phyloP scores from a whole-genome alignment of 1,140 invertebrate genomes.

The Camponotus vicinus region DNA sequence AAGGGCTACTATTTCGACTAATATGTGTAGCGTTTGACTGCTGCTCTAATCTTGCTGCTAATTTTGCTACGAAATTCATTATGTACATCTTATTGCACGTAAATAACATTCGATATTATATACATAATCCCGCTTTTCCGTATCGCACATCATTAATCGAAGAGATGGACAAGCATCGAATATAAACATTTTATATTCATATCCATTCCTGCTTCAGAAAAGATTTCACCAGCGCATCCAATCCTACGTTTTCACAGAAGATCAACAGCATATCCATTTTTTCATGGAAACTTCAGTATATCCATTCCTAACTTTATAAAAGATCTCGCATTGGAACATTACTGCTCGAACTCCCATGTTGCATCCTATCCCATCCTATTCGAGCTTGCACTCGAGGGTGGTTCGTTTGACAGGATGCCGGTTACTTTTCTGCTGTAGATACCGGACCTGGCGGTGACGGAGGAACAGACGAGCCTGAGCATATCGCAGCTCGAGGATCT shows the following conservation, averaged over 20 bases:
- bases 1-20: background rate
- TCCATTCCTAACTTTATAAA: background rate
- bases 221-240: background rate
- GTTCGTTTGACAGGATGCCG: slow-evolving; percentile 16
- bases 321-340: slow-evolving; percentile 1
- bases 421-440: slow-evolving; percentile 81
- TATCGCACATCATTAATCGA: background rate
- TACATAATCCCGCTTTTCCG: background rate
- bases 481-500: slow-evolving; percentile 92
- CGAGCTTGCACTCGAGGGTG: background rate
- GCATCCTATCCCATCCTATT: background rate
- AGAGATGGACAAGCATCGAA: background rate
- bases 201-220: background rate
- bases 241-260: background rate
- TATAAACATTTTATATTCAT: background rate
- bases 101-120: slow-evolving; percentile 1
- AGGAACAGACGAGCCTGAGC: slow-evolving; percentile 87
- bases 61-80: background rate
- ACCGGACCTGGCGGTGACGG: slow-evolving; percentile 87
- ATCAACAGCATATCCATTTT: background rate
- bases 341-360: background rate
- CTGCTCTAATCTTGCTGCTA: background rate
- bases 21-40: background rate
- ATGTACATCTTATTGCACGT: background rate
- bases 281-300: background rate